Percentiles rank a stretch among this genome's conserved stretches.
Conservation (phyloP, 2,888 invertebrate species). For the Drosophila nigricruria region DNA sequence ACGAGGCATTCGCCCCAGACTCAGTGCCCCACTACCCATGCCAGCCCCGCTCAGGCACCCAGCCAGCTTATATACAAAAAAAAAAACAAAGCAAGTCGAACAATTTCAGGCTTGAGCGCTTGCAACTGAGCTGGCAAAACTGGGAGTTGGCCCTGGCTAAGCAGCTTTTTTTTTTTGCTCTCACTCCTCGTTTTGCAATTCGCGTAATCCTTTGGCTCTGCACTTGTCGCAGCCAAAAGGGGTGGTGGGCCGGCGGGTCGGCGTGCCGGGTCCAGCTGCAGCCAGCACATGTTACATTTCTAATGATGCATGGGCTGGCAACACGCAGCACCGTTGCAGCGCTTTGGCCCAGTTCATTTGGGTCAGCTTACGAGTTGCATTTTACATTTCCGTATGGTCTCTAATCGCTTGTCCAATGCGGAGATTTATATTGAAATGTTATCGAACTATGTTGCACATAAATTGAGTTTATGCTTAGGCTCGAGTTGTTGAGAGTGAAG, state of each 20-base stretch:
- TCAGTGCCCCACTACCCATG: slow-evolving; percentile 26
- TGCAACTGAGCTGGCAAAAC: slow-evolving; percentile 42
- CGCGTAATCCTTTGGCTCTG: slow-evolving; percentile 71
- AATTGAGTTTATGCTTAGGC: neutral
- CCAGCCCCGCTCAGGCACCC: neutral
- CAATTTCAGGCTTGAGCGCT: slow-evolving; percentile 76
- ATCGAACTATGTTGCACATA: slow-evolving; percentile 16
- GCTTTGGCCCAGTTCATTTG: slow-evolving; percentile 45
- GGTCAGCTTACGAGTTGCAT: slow-evolving; percentile 38
- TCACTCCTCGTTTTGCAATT: slow-evolving; percentile 42
- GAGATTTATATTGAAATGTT: slow-evolving; percentile 32
- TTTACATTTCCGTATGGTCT: slow-evolving; percentile 40
- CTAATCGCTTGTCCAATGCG: slow-evolving; percentile 42
- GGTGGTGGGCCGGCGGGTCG: neutral
- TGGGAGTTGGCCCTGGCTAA: slow-evolving; percentile 30
- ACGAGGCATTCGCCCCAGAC: slow-evolving; percentile 72
- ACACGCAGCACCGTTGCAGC: slow-evolving; percentile 43
- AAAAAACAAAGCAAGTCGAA: slow-evolving; percentile 34
- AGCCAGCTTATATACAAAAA: slow-evolving; percentile 7
- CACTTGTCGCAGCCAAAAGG: slow-evolving; percentile 21
- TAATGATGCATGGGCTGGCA: slow-evolving; percentile 71
- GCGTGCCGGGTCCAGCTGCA: neutral
- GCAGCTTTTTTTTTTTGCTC: slow-evolving; percentile 12
- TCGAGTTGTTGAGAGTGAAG: neutral
- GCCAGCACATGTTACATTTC: slow-evolving; percentile 63